These are phyloP conservation scores for Pseudochaenichthys georgianus DNA, from an alignment of 2,797 vertebrate genomes.

Conservation along the genomic window DNA sequence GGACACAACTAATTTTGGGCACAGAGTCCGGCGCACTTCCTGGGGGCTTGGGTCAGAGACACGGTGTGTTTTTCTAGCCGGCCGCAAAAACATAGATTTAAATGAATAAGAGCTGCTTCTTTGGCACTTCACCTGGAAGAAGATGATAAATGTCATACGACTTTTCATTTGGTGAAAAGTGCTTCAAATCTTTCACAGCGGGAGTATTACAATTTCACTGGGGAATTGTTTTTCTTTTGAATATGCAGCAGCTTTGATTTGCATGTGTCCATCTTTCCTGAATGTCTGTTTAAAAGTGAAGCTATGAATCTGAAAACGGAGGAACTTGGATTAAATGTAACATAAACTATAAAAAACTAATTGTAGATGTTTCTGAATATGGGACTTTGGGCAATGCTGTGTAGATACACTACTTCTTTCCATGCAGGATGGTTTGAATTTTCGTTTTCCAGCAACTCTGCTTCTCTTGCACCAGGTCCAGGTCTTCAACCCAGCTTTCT, in stretches of 20 bases:
- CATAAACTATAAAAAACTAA: not conserved
- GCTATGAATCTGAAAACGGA: not conserved
- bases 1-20: too few relatives aligned
- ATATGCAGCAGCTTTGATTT: constrained; percentile 12
- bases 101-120: constrained; percentile 42
- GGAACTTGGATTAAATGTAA: not conserved
- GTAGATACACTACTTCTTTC: not conserved
- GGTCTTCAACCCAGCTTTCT: constrained; percentile 99
- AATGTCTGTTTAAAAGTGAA: not conserved
- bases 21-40: too few relatives aligned
- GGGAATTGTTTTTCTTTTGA: constrained; percentile 19
- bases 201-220: too few relatives aligned
- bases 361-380: not conserved
- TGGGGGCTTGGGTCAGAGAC: constrained; percentile 7
- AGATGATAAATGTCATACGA: constrained; percentile 40
- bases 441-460: not conserved
- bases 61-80: constrained; percentile 2
- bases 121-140: constrained; percentile 28
- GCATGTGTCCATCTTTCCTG: not conserved
- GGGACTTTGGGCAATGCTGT: not conserved
- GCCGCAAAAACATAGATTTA: constrained; percentile 47
- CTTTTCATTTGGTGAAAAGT: constrained; percentile 21
- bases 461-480: constrained; percentile 87
- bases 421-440: not conserved
- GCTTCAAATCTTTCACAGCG: constrained; percentile 22